Evolutionary conservation across 2,888 invertebrate genomes (phyloP).

Genomic region (Andrena bicolor): DNA sequence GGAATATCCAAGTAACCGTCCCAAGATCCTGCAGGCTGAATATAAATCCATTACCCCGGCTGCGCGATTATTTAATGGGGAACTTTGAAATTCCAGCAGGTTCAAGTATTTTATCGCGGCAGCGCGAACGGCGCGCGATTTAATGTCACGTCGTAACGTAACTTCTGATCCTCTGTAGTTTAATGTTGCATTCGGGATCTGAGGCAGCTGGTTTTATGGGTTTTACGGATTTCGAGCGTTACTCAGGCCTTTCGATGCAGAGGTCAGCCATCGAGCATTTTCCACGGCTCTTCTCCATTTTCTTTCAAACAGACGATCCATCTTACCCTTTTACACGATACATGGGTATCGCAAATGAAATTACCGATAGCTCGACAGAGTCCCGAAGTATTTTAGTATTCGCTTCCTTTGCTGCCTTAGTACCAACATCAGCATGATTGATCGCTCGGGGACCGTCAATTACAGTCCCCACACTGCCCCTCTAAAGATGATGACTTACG

Average conservation of each 20-base stretch:
- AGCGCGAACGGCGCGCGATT: slow-evolving; percentile 1
- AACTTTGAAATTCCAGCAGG: slow-evolving; percentile 5
- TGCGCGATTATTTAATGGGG: slow-evolving; percentile 20
- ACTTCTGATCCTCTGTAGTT: slow-evolving; percentile 4
- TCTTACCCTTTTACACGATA: too few relatives aligned
- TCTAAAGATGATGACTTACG: not conserved
- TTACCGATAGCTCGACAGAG: too few relatives aligned
- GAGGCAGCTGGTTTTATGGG: slow-evolving; percentile 7
- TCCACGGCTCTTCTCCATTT: too few relatives aligned
- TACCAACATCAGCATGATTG: not conserved
- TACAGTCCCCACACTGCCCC: not conserved
- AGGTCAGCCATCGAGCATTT: not conserved
- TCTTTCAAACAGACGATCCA: too few relatives aligned
- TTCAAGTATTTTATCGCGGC: slow-evolving; percentile 8
- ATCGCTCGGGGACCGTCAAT: not conserved
- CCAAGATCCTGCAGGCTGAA: slow-evolving; percentile 7
- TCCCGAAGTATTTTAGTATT: too few relatives aligned
- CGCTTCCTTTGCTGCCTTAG: too few relatives aligned
- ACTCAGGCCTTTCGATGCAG: not conserved
- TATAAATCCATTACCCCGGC: slow-evolving; percentile 20
- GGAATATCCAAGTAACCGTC: slow-evolving; percentile 6
- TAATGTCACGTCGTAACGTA: slow-evolving; percentile 15
- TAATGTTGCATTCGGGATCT: not conserved
- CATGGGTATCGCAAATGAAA: too few relatives aligned
- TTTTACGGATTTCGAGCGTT: not conserved